Evolutionary conservation across 1,140 invertebrate species (phyloP).

Genomic region (Rhizoglyphus robini): DNA sequence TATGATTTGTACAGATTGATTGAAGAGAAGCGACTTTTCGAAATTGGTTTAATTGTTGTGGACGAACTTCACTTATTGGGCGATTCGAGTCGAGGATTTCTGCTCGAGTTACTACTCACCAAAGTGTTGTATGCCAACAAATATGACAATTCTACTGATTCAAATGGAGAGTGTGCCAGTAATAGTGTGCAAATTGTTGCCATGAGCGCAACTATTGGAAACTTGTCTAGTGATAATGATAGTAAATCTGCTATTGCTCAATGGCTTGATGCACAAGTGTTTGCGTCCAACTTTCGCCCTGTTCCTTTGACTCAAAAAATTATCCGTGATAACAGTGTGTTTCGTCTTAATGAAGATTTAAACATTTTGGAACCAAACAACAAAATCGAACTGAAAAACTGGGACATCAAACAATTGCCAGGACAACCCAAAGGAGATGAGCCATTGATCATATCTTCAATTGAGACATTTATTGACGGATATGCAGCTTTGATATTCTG

Average conservation of each 20-base stretch:
- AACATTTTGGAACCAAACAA: neutral
- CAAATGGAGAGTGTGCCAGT: neutral
- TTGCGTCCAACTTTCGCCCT: constrained; percentile 72
- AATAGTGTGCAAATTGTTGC: constrained; percentile 70
- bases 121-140: constrained; percentile 61
- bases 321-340: constrained; percentile 40
- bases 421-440: neutral
- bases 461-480: constrained; percentile 70
- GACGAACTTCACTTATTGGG: constrained; percentile 92
- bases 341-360: neutral
- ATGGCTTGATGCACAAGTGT: constrained; percentile 78
- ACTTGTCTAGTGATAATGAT: constrained; percentile 61
- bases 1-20: constrained; percentile 13
- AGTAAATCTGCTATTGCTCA: constrained; percentile 48
- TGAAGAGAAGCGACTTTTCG: constrained; percentile 32
- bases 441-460: constrained; percentile 50
- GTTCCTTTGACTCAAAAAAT: constrained; percentile 73
- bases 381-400: neutral
- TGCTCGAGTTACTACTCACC: constrained; percentile 82
- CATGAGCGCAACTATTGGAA: constrained; percentile 94
- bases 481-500: constrained; percentile 88
- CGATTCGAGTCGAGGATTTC: constrained; percentile 73
- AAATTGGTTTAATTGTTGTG: constrained; percentile 67
- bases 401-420: neutral
- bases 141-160: constrained; percentile 21